Evolutionary conservation across 1,140 invertebrate genomes (phyloP), one percentile per base, ranked within the genome.

Genomic region (Hermetia illucens): DNA sequence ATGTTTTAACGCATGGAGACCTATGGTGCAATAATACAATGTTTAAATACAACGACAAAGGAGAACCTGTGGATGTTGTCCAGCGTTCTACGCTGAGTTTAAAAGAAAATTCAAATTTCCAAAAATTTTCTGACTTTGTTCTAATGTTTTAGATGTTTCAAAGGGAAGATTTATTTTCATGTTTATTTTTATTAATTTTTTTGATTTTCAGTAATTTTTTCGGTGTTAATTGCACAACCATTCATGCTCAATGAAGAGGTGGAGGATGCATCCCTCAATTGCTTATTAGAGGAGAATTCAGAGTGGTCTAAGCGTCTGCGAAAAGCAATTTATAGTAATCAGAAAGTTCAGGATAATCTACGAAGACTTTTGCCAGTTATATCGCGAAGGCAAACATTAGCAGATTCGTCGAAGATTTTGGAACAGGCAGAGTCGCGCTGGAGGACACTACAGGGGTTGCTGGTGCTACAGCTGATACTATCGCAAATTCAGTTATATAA

Each of bases 1-100:
- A 68, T 44, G 72, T 76, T 1, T 53, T 79, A 27, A 70, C 66
- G 37, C 76, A 79, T 29, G 77, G 76, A 8, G 77, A 79, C 53
- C 60, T 65, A 10, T 79, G 75, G 75, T 58, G 70, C 0, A 78
- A 77, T 42, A 80, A 80, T 48, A 70, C 77, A 46, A 48, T 80
- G 29, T 75, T 78, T 44, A 64, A 64, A 29, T 76, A 77, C 44
- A 55, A 70, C 35, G 42, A 63, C 3, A 18, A 54, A 17, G 56
- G 53, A 1, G 61, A 69, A 44, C 58, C 69, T 0, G 44, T 64
- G 16, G 61, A 68, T 36, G 63, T 69, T 2, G 69, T 57, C 1
- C 59, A 36, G 41, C 42, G 2, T 58, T 58, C 32, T 58, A 49
- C 22, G 53, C 57, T 60, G 33, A 47, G n/a, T n/a, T 46, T 36